Conservation (phyloP, 2,888 invertebrate genomes). For the Agrenia bidenticulata region DNA sequence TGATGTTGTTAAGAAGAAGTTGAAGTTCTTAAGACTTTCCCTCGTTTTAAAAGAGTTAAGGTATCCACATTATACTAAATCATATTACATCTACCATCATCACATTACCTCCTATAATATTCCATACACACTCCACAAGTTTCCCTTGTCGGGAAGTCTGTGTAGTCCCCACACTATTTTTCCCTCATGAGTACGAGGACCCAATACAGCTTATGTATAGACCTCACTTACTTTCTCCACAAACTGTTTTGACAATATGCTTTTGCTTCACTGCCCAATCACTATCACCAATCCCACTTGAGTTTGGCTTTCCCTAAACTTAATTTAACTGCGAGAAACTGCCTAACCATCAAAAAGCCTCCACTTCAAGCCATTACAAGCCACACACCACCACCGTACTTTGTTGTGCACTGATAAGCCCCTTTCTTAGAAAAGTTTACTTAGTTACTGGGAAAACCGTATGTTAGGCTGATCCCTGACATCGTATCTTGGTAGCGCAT, state of each 20-base stretch:
- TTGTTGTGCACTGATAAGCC: constrained; percentile 26
- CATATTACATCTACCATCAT: constrained; percentile 28
- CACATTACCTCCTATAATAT: constrained; percentile 13
- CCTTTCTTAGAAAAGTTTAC: constrained; percentile 3
- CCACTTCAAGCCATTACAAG: constrained; percentile 17
- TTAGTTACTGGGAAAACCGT: neutral
- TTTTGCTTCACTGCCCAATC: constrained; percentile 44
- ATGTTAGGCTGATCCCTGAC: constrained; percentile 29
- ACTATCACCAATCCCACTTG: constrained; percentile 20
- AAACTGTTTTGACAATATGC: constrained; percentile 24
- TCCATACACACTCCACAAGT: constrained; percentile 23
- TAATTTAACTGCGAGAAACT: constrained; percentile 23
- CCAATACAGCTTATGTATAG: neutral
- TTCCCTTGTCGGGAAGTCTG: neutral
- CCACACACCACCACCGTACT: neutral
- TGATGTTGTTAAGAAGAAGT: constrained; percentile 1
- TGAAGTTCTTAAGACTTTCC: constrained; percentile 1
- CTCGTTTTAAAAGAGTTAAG: constrained; percentile 8
- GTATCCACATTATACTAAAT: constrained; percentile 20
- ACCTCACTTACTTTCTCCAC: neutral
- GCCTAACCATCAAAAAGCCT: neutral
- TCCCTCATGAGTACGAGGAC: neutral
- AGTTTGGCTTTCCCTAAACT: constrained; percentile 14
- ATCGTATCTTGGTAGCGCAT: constrained; percentile 21
- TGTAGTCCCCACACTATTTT: neutral